Percentiles rank a stretch among this genome's conserved stretches.
Conservation (phyloP, 2,888 invertebrate genomes). For the Troglohyphantes excavatus region DNA sequence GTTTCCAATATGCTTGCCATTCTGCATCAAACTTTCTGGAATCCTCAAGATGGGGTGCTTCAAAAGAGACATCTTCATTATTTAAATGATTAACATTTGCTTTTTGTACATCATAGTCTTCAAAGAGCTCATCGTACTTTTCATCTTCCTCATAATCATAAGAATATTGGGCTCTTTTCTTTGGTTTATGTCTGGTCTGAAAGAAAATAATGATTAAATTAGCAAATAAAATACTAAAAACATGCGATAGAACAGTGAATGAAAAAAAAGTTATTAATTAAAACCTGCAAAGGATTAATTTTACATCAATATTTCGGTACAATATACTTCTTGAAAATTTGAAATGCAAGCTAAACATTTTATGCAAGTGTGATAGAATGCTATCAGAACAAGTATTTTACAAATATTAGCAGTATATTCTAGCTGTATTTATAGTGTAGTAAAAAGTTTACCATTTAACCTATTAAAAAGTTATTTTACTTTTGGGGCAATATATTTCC, state of each 20-base stretch:
- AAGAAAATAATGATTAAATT: not conserved
- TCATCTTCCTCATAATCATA: not conserved
- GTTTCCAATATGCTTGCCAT: constrained; percentile 63
- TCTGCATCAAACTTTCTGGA: constrained; percentile 24
- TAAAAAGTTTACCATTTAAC: no score
- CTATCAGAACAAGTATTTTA: no score
- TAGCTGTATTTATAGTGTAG: no score
- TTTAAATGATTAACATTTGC: not conserved
- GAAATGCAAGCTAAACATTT: no score
- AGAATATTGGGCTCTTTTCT: not conserved
- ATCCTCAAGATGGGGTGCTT: not conserved
- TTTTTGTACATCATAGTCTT: not conserved
- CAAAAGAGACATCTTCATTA: not conserved
- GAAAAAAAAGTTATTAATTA: not conserved
- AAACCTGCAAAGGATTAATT: not conserved
- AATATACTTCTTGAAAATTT: no score
- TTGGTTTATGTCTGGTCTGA: not conserved
- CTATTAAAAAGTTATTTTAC: no score
- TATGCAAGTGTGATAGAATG: no score
- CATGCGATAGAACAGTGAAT: not conserved
- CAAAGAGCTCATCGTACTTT: not conserved
- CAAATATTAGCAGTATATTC: no score
- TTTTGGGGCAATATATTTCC: no score
- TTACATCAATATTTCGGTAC: no score
- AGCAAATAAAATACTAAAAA: not conserved